Conservation (phyloP, 2,797 vertebrate genomes). For the Sebastes umbrosus region DNA sequence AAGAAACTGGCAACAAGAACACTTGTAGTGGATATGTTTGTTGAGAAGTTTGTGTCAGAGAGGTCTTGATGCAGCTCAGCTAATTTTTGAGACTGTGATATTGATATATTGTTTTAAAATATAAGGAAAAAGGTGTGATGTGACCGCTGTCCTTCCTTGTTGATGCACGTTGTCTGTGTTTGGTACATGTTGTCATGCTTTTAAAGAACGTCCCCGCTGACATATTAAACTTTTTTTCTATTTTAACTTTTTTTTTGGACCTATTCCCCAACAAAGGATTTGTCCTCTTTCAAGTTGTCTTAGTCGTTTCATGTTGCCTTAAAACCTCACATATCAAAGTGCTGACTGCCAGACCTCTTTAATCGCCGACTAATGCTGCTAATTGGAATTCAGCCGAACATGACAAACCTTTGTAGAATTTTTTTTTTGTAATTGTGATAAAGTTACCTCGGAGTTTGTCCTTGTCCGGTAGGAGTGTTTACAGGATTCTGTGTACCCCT, state of each 20-base stretch:
- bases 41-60: not conserved
- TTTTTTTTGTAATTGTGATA: constrained; percentile 15
- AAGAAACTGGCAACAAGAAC: constrained; percentile 1
- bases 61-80: not conserved
- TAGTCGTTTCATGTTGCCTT: not conserved
- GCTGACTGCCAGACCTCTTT: not conserved
- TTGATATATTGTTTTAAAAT: not conserved
- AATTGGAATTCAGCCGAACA: constrained; percentile 2
- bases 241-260: not conserved
- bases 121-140: not conserved
- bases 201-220: not conserved
- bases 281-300: constrained; percentile 5
- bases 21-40: not conserved
- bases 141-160: not conserved
- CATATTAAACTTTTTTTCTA: no score
- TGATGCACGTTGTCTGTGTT: not conserved
- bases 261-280: not conserved
- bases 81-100: not conserved
- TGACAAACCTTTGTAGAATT: not conserved
- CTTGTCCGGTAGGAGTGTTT: constrained; percentile 16
- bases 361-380: constrained; percentile 4
- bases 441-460: constrained; percentile 13
- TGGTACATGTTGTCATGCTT: not conserved
- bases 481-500: constrained; percentile 4
- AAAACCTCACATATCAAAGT: not conserved